A percentile compares a stretch with the other conserved stretches of the same genome.
Evolutionary conservation across 1,140 invertebrate species (phyloP).

Genomic region (Saxidomus purpurata): DNA sequence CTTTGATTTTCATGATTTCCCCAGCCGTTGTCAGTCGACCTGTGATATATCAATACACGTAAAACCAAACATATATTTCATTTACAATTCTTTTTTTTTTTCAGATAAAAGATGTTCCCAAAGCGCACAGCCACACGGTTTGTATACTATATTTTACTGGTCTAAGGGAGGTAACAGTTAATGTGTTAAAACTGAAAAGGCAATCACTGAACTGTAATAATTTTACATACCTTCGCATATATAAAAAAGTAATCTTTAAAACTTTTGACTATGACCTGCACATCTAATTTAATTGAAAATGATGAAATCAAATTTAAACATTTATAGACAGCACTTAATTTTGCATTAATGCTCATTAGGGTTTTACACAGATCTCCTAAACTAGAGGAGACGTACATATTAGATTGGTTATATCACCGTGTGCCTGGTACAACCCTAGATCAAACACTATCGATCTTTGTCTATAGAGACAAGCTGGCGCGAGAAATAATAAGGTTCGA

Average conservation of each 20-base stretch:
- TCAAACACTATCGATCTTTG: constrained; percentile 40
- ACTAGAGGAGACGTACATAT: background rate
- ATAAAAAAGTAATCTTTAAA: too few species aligned
- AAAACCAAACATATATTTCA: too few species aligned
- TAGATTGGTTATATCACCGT: background rate
- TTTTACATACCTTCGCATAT: too few species aligned
- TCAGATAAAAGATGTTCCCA: too few species aligned
- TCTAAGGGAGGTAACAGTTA: constrained; percentile 42
- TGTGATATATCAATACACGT: too few species aligned
- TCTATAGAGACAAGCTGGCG: constrained; percentile 8
- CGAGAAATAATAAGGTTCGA: background rate
- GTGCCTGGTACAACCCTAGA: constrained; percentile 22
- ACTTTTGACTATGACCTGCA: background rate
- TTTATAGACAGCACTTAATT: background rate
- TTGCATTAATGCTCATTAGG: background rate
- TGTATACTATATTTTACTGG: too few species aligned
- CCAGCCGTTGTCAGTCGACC: too few species aligned
- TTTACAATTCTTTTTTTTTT: too few species aligned
- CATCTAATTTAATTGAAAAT: background rate
- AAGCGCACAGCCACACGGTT: too few species aligned
- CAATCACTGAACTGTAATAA: background rate
- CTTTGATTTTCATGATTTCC: too few species aligned
- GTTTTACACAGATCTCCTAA: background rate
- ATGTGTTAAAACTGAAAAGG: background rate
- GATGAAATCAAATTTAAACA: background rate